Percentiles rank a stretch among this genome's conserved stretches.
phyloP scores from a whole-genome alignment of 2,113 vertebrate genomes.

The Aegithalos caudatus region DNA sequence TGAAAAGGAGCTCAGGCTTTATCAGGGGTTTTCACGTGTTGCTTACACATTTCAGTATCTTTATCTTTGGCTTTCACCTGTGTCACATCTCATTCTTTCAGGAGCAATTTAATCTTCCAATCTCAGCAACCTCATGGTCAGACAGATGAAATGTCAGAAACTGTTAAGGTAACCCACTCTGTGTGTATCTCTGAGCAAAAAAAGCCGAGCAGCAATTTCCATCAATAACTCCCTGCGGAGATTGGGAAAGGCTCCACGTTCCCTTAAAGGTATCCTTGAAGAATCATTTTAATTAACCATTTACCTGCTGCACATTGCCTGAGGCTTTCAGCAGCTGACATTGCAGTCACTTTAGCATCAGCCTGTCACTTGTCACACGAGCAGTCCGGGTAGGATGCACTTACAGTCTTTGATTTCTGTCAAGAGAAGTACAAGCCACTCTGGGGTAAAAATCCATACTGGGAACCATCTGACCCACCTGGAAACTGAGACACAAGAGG shows the following conservation, averaged over 20 bases:
- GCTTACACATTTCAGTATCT: background rate
- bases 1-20: background rate
- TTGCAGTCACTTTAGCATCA: slow-evolving; percentile 18
- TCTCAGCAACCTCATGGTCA: slow-evolving; percentile 54
- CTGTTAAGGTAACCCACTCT: slow-evolving; percentile 20
- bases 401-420: slow-evolving; percentile 24
- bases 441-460: background rate
- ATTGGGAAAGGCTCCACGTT: slow-evolving; percentile 14
- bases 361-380: background rate
- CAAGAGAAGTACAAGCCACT: background rate
- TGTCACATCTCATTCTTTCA: slow-evolving; percentile 35
- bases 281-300: slow-evolving; percentile 55
- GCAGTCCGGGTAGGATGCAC: background rate
- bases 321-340: slow-evolving; percentile 27
- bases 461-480: background rate
- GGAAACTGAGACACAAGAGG: background rate
- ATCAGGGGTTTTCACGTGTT: background rate
- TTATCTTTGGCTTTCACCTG: slow-evolving; percentile 44
- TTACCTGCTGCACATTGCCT: slow-evolving; percentile 49
- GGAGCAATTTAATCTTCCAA: slow-evolving; percentile 35
- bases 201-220: slow-evolving; percentile 4
- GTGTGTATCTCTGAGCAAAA: background rate
- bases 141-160: slow-evolving; percentile 51
- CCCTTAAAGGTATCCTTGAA: slow-evolving; percentile 39
- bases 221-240: slow-evolving; percentile 12